A percentile compares a stretch with the other conserved stretches of the same genome.
phyloP scores from a whole-genome alignment of 2,113 vertebrate genomes.

The Urocynchramus pylzowi region DNA sequence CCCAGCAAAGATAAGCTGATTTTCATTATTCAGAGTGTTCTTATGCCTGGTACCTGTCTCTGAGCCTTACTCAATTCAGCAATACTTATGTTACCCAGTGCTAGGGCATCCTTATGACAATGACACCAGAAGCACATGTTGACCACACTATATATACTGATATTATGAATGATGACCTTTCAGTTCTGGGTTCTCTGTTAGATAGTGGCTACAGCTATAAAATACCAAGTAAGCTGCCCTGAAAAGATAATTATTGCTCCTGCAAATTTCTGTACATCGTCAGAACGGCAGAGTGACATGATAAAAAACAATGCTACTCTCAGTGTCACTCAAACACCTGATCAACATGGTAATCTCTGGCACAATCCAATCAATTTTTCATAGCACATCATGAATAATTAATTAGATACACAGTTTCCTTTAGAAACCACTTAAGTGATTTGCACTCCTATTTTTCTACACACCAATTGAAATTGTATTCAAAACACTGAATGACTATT shows the following conservation, averaged over 20 bases:
- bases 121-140: not conserved
- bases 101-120: not conserved
- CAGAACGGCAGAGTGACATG: not conserved
- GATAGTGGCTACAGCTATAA: not conserved
- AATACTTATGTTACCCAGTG: not conserved
- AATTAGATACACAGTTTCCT: not conserved
- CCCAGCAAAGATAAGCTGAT: not conserved
- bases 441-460: not conserved
- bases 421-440: not conserved
- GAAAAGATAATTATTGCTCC: not conserved
- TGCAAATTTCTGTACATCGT: not conserved
- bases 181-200: not conserved
- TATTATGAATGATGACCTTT: not conserved
- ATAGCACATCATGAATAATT: not conserved
- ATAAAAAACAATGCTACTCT: not conserved
- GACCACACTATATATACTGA: not conserved
- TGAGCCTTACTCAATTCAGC: not conserved
- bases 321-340: not conserved
- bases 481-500: not conserved
- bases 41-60: not conserved
- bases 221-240: not conserved
- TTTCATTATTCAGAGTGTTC: not conserved
- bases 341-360: not conserved
- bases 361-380: not conserved
- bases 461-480: not conserved